Percentiles rank a stretch among this genome's conserved stretches.
These are phyloP conservation scores for Sceloporus undulatus DNA, from an alignment of 2,113 vertebrate genomes.

Conservation along the genomic window DNA sequence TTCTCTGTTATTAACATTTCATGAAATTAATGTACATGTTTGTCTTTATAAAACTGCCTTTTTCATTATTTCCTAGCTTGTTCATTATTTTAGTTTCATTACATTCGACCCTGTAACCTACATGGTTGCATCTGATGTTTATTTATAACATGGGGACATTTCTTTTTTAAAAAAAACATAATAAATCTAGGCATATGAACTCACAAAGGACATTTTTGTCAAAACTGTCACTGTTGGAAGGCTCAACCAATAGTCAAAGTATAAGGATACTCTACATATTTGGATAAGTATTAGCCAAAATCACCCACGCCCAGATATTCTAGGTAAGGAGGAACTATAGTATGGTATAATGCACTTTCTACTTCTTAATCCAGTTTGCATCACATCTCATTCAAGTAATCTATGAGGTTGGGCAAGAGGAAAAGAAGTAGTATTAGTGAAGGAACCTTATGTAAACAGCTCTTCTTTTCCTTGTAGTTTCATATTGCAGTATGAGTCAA, in stretches of 20 bases:
- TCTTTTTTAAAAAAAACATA: not conserved
- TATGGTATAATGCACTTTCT: not conserved
- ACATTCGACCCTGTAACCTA: slow-evolving; percentile 29
- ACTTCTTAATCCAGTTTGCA: not conserved
- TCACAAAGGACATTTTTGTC: not conserved
- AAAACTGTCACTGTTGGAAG: not conserved
- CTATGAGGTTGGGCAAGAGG: not conserved
- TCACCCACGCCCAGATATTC: not conserved
- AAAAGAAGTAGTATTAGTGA: not conserved
- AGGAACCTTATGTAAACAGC: not conserved
- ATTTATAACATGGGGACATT: not conserved
- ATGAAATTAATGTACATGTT: not conserved
- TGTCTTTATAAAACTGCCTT: not conserved
- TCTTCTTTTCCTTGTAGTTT: not conserved
- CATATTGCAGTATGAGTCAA: not conserved
- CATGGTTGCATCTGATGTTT: slow-evolving; percentile 35
- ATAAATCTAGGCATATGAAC: not conserved
- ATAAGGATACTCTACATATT: not conserved
- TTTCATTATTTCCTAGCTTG: not conserved
- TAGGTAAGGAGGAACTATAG: not conserved
- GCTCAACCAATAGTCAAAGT: not conserved
- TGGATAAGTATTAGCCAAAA: not conserved
- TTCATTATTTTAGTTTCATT: not conserved
- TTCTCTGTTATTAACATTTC: slow-evolving; percentile 2
- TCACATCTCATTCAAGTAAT: not conserved